Conservation (phyloP, 2,797 vertebrate species). For the Stomatorhinus walkeri region DNA sequence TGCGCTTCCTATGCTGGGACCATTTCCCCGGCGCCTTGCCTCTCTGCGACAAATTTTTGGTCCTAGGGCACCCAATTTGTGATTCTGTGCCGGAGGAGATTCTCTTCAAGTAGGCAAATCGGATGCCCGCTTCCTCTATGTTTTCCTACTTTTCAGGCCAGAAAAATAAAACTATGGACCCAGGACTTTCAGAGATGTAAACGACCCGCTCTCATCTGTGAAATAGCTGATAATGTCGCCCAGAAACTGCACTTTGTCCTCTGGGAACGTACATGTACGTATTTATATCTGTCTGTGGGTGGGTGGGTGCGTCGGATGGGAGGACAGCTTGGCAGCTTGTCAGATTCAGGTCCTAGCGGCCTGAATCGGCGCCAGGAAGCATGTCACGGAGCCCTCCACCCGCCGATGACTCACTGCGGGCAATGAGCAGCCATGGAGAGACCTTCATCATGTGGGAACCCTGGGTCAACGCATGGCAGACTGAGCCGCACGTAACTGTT, state of each 20-base stretch:
- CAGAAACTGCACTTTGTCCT: neutral
- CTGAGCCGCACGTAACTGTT: constrained; percentile 47
- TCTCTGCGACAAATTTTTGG: neutral
- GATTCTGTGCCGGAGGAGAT: neutral
- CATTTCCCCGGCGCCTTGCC: neutral
- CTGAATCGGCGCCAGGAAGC: neutral
- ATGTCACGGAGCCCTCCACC: neutral
- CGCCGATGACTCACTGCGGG: constrained; percentile 27
- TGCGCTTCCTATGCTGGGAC: too few relatives aligned
- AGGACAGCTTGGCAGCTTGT: neutral
- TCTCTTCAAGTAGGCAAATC: neutral
- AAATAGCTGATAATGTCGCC: neutral
- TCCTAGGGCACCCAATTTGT: neutral
- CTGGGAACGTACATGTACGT: neutral
- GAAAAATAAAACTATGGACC: neutral
- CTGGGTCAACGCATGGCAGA: constrained; percentile 49
- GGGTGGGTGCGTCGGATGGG: neutral
- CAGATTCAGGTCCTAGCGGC: neutral
- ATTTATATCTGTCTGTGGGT: neutral
- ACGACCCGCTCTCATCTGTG: neutral
- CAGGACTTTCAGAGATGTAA: neutral
- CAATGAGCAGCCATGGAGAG: constrained; percentile 34
- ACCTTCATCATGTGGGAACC: constrained; percentile 36
- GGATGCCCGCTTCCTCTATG: neutral
- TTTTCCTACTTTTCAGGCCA: neutral